phyloP scores from a whole-genome alignment of 2,113 vertebrate genomes.

The Aptenodytes forsteri region DNA sequence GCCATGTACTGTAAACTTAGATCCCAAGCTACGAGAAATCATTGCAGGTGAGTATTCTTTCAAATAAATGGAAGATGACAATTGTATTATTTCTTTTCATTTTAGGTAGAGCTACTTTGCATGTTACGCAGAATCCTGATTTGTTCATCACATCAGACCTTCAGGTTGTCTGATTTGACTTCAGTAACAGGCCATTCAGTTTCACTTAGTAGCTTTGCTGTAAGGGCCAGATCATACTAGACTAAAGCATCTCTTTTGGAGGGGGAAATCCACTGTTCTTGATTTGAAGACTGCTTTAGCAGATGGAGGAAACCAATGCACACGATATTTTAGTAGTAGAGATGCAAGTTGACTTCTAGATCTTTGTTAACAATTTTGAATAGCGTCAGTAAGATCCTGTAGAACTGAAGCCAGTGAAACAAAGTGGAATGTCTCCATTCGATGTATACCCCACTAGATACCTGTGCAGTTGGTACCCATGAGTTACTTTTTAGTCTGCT shows the following conservation, averaged over 20 bases:
- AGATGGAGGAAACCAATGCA: background rate
- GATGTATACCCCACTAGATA: background rate
- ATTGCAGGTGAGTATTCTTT: constrained; percentile 85
- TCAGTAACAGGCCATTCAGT: background rate
- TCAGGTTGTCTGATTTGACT: background rate
- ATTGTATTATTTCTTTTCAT: background rate
- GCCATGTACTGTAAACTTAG: constrained; percentile 96
- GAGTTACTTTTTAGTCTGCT: background rate
- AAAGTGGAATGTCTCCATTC: background rate
- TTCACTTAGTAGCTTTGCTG: background rate
- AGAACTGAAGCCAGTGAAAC: background rate
- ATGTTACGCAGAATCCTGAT: background rate
- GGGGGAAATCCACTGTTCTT: background rate
- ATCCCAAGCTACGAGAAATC: constrained; percentile 97
- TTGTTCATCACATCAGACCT: background rate
- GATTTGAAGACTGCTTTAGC: background rate
- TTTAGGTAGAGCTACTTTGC: background rate
- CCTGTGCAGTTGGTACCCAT: background rate
- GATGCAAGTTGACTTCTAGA: background rate
- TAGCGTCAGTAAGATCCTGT: background rate
- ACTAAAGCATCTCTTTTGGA: background rate
- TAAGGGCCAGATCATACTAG: background rate
- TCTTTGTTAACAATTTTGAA: background rate
- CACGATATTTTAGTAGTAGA: background rate
- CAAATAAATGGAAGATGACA: background rate